Base-by-base conservation (phyloP, 2,888 invertebrate species). In the Torymus auratus region DNA sequence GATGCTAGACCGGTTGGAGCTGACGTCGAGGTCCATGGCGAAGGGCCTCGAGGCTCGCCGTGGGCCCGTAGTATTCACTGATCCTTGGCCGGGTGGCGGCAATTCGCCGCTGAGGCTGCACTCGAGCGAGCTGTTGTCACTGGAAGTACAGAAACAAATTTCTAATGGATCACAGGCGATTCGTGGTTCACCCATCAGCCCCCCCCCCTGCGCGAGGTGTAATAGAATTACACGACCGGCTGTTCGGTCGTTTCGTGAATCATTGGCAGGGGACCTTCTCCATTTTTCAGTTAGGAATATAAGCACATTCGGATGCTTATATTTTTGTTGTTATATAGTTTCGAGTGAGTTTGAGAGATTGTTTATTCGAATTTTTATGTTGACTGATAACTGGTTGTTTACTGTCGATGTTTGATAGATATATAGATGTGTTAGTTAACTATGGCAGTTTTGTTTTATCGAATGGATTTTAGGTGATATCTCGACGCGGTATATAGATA, bases 11-110 rank as follows among this genome's bases (percentile, higher is more conserved):
- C 93, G 91, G 88, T 93, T 93, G 87, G 93, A 93, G 83, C 92
- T 92, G 78, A 94, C 91, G 86, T 93, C 94, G 85, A 94, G 91
- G 89, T 94, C 94, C 90, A 93, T 93, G 73, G 92, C 93, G 89
- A 94, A 94, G 61, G 93, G 94, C 85, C 92, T 93, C 88, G 91
- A 91, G 77, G 92, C 89, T 78, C 91, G 53, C 83, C 80, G 81
- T 81, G 86, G 87, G 52, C 61, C 55, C 52, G 17, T 12, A 4
- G 17, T 12, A 4, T 73, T 28, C n/a, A 20, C 55, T 12, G 17
- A 53, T 5, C 15, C 64, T 65, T 83, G 73, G 62, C 82, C 67
- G 11, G 82, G 72, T 86, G 88, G 71, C 87, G 88, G 71, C 87
- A 88, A 91, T 80, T 91, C 91, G 85, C 91, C 88, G 84, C 91